Conservation (phyloP, 2,888 invertebrate genomes). For the Polylopha cassiicola region DNA sequence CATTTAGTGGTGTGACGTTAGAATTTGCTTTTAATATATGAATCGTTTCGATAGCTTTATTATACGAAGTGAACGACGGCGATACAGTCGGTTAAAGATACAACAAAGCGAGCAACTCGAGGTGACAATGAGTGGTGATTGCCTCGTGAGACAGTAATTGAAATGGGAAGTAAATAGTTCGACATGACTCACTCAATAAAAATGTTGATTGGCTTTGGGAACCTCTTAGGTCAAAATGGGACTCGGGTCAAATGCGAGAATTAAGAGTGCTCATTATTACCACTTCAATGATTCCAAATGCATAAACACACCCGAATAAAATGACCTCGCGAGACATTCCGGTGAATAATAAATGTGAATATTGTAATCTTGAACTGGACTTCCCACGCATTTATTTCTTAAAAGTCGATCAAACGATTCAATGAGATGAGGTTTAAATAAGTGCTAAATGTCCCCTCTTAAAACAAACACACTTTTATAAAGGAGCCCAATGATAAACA, state of each 20-base stretch:
- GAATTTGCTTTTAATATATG: conserved; percentile 70
- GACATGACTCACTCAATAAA: conserved; percentile 56
- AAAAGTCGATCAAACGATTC: neutral
- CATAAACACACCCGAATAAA: too few relatives aligned
- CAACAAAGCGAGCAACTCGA: conserved; percentile 55
- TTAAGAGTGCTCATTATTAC: too few relatives aligned
- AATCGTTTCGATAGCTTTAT: conserved; percentile 70
- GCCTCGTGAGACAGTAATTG: conserved; percentile 66
- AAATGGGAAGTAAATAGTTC: conserved; percentile 56
- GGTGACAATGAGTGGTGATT: conserved; percentile 74
- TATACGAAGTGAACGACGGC: conserved; percentile 58
- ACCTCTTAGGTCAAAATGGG: conserved; percentile 27
- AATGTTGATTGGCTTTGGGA: conserved; percentile 59
- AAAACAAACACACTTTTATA: conserved; percentile 9
- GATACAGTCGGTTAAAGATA: conserved; percentile 55
- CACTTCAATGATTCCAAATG: too few relatives aligned
- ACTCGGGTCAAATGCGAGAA: conserved; percentile 22
- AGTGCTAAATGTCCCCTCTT: neutral
- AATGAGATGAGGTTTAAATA: neutral
- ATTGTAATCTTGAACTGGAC: too few relatives aligned
- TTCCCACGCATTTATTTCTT: conserved; percentile 3
- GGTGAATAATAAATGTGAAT: too few relatives aligned
- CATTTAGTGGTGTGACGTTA: conserved; percentile 67
- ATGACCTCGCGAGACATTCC: too few relatives aligned
- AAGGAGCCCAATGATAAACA: neutral